Conservation (phyloP, 2,888 invertebrate genomes). For the Oscheius sp. region DNA sequence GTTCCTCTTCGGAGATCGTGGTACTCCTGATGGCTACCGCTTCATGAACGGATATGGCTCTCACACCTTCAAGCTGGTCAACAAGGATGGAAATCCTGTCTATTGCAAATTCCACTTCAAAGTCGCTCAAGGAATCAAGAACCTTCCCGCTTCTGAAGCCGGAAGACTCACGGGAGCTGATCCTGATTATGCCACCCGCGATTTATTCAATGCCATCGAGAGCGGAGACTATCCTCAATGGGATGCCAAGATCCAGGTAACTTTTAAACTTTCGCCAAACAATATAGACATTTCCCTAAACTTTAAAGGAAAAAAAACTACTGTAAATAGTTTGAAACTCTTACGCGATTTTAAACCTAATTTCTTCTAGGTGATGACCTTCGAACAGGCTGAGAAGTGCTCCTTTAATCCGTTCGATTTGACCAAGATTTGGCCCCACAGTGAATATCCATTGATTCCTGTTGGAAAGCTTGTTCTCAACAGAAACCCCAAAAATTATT, state of each 20-base stretch:
- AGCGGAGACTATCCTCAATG: constrained; percentile 72
- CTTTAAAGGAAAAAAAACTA: no score
- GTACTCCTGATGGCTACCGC: constrained; percentile 71
- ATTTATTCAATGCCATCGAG: constrained; percentile 72
- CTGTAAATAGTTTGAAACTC: no score
- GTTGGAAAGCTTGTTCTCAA: constrained; percentile 68
- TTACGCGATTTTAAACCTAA: no score
- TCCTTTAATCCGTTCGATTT: constrained; percentile 74
- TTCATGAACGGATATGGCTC: constrained; percentile 68
- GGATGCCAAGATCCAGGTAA: constrained; percentile 72
- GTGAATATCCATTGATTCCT: constrained; percentile 67
- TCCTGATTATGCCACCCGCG: constrained; percentile 71
- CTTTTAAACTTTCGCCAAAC: background rate
- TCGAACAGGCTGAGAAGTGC: constrained; percentile 71
- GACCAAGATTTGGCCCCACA: constrained; percentile 71
- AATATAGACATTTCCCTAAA: background rate
- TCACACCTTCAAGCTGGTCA: constrained; percentile 69
- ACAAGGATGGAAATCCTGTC: constrained; percentile 58
- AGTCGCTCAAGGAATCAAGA: constrained; percentile 67
- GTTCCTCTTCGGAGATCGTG: constrained; percentile 70
- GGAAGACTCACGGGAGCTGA: constrained; percentile 60
- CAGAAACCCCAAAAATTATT: constrained; percentile 69
- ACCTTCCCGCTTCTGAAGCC: constrained; percentile 55
- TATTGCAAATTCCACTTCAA: constrained; percentile 69
- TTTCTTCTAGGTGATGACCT: constrained; percentile 70